phyloP scores from a whole-genome alignment of 2,797 vertebrate species.

The Peromyscus eremicus region DNA sequence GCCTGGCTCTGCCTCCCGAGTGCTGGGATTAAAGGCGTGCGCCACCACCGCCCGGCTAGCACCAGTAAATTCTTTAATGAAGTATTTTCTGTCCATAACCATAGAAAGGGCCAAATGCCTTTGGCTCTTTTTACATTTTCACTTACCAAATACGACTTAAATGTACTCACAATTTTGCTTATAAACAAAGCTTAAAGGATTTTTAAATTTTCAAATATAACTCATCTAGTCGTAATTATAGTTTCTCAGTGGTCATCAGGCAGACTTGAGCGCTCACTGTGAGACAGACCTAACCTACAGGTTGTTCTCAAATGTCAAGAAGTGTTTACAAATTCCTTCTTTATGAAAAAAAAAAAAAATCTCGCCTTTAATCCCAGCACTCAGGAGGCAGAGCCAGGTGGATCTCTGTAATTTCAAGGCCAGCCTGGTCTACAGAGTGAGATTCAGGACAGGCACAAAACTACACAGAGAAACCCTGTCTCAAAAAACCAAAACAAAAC shows the following conservation, averaged over 20 bases:
- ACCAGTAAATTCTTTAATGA: background rate
- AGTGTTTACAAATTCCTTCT: slow-evolving; percentile 28
- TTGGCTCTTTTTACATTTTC: slow-evolving; percentile 7
- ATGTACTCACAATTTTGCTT: background rate
- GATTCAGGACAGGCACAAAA: too few relatives aligned
- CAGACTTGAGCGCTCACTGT: slow-evolving; percentile 22
- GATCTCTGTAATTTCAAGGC: too few relatives aligned
- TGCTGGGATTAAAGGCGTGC: too few relatives aligned
- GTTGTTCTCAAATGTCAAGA: slow-evolving; percentile 28
- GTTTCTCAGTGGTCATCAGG: slow-evolving; percentile 16
- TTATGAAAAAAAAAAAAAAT: background rate
- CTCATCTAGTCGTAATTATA: background rate
- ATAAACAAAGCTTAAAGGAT: slow-evolving; percentile 34
- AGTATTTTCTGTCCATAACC: background rate
- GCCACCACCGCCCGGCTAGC: too few relatives aligned
- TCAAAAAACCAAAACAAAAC: too few relatives aligned
- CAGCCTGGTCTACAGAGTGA: too few relatives aligned
- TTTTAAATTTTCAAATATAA: slow-evolving; percentile 52
- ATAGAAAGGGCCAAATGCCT: background rate
- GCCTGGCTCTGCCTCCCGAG: too few relatives aligned
- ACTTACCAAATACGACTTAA: slow-evolving; percentile 33
- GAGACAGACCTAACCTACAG: background rate
- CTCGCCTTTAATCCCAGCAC: too few relatives aligned
- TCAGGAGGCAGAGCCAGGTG: too few relatives aligned
- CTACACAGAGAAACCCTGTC: too few relatives aligned